Base-by-base conservation (phyloP, 2,113 vertebrate species). In the Glaucidium brasilianum region DNA sequence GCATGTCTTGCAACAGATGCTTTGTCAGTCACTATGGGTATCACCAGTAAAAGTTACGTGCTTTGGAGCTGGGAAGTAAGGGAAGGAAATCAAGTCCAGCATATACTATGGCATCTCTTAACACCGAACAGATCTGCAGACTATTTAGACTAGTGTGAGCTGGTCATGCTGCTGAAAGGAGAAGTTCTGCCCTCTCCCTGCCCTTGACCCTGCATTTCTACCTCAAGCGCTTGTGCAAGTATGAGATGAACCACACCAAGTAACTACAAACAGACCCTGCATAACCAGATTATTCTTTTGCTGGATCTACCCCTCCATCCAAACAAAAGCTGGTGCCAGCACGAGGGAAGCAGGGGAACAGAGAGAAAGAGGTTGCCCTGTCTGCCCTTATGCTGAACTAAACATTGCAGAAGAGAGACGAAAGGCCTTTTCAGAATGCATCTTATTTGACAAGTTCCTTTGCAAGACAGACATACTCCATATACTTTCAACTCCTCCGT, bases 101-200 rank as follows among this genome's bases (percentile, higher is more conserved):
- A 0, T 0, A 2, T 67, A 52, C 39, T 77, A 55, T 63, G 50
- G 12, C 4, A 2, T 21, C 11, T 76, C 68, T 10, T 45, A 69
- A 75, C 4, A 68, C 18, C 55, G 56, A 49, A 30, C 5, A 32
- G 37, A 83, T 32, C 37, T 60, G 75, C 47, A 85, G 67, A 29
- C 14, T 4, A 3, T 90, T 81, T 20, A 73, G 45, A 47, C 41
- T 15, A 29, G 13, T 4, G 5, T 34, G 92, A 91, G n/a, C 53
- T 63, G 26, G 63, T 84, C 68, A 69, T 2, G 13, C 59, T 81
- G 35, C 66, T 50, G 41, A 55, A 85, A 81, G 2, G 0, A 85
- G 29, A 49, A 67, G 53, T 78, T 72, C n/a, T 52, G 32, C 30
- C 21, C 49, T 47, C 41, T 75, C 52, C 63, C 34, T 63, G 50